These are phyloP conservation scores for Trachymyrmex septentrionalis DNA, from an alignment of 1,140 invertebrate genomes.

Conservation along the genomic window DNA sequence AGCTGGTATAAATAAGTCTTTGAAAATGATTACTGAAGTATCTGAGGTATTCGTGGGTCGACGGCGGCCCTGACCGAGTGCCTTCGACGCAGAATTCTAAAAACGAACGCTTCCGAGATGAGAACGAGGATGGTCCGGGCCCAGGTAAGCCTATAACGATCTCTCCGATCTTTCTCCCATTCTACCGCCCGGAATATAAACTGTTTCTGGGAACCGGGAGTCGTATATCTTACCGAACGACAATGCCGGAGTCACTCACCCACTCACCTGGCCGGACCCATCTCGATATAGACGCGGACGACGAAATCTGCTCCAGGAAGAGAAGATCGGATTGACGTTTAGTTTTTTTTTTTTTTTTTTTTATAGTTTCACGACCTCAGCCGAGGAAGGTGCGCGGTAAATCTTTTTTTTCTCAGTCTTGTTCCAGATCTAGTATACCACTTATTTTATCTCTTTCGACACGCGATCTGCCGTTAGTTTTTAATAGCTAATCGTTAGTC, in stretches of 20 bases:
- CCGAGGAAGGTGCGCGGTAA: conserved; percentile 4
- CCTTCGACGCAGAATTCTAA: conserved; percentile 75
- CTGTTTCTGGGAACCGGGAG: conserved; percentile 85
- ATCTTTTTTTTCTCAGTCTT: not conserved
- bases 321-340: conserved; percentile 38
- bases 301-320: conserved; percentile 66
- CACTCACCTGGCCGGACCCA: conserved; percentile 80
- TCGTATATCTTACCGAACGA: conserved; percentile 85
- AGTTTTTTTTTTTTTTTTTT: not conserved
- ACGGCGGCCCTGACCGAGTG: conserved; percentile 79
- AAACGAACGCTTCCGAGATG: conserved; percentile 77
- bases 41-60: conserved; percentile 37
- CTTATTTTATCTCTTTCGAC: conserved; percentile 29
- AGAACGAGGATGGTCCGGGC: conserved; percentile 60
- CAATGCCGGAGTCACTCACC: conserved; percentile 84
- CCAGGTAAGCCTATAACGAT: conserved; percentile 81
- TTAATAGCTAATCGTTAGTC: conserved; percentile 8
- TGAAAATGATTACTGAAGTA: conserved; percentile 65
- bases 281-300: conserved; percentile 72
- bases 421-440: conserved; percentile 15
- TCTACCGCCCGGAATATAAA: conserved; percentile 81
- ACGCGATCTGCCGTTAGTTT: conserved; percentile 3
- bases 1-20: conserved; percentile 67
- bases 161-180: conserved; percentile 72
- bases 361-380: conserved; percentile 31